Base-by-base conservation (phyloP, 2,113 vertebrate genomes). In the Grammomys dolichurus region DNA sequence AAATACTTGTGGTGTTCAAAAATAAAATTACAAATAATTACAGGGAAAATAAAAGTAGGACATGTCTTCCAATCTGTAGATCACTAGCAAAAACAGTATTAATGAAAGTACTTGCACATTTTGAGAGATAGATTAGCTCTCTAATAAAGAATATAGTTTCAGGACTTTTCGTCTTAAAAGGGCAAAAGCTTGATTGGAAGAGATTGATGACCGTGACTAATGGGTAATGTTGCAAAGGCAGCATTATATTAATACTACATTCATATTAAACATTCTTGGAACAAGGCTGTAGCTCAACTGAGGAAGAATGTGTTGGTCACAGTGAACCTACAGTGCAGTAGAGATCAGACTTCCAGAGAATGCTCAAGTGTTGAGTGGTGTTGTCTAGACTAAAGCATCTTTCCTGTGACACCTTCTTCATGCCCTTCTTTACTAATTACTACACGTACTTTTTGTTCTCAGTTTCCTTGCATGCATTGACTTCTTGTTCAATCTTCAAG, bases 71-170 rank as follows among this genome's bases (percentile, higher is more conserved):
- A 80, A 33, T 14, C 51, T 88, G 5, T 70, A 56, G 78, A 93
- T 51, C 73, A 40, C 33, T 72, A 80, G 72, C 19, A 89, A 70
- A 93, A 81, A n/a, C 19, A 86, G 14, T 65, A 87, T 90, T 95
- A 90, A 48, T 96, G 84, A 93, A 95, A 91, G 82, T 91, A 10
- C 65, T 72, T 75, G 20, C 16, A 76, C 31, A 11, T 92, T 94
- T 96, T 20, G 78, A 80, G 33, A n/a, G 9, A 24, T 12, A 6
- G 6, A 26, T 60, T 40, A 60, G 80, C 51, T 82, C 36, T 58
- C 56, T 80, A 24, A 26, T 36, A 87, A 87, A 90, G 51, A 78
- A 48, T 48, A 72, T 60, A 70, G 91, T 65, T 76, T 31, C 36
- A 75, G n/a, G 60, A 40, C 63, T 89, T 13, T 88, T 46, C 36